Conservation (phyloP, 2,888 invertebrate genomes). For the Capitulum mitella region DNA sequence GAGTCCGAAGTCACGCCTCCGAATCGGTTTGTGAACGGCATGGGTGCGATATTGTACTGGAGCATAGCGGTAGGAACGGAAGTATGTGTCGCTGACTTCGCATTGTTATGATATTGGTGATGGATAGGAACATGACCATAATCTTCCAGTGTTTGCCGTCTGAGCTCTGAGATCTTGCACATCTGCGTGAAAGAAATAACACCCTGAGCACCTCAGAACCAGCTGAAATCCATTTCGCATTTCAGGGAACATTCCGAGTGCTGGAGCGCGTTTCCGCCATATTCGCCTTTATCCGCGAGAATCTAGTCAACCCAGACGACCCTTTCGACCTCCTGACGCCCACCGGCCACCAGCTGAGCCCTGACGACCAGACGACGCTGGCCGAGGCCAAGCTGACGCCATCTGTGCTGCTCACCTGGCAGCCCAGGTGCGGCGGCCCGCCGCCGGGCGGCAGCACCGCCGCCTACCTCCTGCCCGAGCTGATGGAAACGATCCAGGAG, state of each 20-base stretch:
- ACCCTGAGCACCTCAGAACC: too few species aligned
- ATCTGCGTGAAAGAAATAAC: too few species aligned
- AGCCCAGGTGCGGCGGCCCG: not conserved
- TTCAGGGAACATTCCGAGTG: constrained; percentile 25
- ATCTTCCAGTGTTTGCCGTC: too few species aligned
- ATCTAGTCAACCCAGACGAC: not conserved
- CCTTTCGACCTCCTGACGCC: not conserved
- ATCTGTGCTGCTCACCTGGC: constrained; percentile 20
- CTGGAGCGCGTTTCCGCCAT: not conserved
- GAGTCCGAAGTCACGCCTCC: too few species aligned
- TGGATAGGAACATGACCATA: too few species aligned
- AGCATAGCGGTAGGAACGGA: too few species aligned
- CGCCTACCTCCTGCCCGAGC: constrained; percentile 13
- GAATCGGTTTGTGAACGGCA: too few species aligned
- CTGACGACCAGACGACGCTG: not conserved
- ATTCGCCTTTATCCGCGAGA: not conserved
- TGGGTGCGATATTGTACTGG: too few species aligned
- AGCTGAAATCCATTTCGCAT: too few species aligned
- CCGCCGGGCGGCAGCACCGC: not conserved
- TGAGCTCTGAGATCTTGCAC: too few species aligned
- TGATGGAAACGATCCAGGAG: not conserved
- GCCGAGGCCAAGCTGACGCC: not conserved
- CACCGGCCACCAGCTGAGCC: not conserved
- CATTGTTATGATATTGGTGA: too few species aligned
- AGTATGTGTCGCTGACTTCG: too few species aligned